A percentile compares a stretch with the other conserved stretches of the same genome.
These are phyloP conservation scores for Trachythela sp. DNA, from an alignment of 64 coral and sea anemone genomes.

Conservation along the genomic window DNA sequence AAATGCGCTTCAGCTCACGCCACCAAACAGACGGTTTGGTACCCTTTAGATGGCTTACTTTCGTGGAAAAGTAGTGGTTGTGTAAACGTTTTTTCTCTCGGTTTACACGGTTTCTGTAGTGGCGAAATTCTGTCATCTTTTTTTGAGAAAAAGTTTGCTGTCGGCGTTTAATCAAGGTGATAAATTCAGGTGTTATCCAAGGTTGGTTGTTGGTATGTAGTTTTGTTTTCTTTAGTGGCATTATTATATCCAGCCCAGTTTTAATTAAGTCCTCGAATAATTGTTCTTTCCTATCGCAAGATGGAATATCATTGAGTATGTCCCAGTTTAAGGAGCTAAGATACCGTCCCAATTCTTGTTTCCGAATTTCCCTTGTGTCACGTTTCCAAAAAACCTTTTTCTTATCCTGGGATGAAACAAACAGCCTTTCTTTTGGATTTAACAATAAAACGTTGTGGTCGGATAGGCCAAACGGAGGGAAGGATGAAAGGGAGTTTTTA, in stretches of 20 bases:
- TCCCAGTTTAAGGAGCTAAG: constrained; percentile 28
- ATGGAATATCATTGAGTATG: background rate
- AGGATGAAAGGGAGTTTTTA: background rate
- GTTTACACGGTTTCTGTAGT: constrained; percentile 42
- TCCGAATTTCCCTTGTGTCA: constrained; percentile 35
- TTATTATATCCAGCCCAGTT: constrained; percentile 25
- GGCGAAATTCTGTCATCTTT: background rate
- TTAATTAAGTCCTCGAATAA: background rate
- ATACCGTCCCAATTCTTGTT: constrained; percentile 23
- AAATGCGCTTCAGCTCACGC: constrained; percentile 28
- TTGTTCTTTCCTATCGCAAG: constrained; percentile 21
- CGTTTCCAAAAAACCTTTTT: background rate
- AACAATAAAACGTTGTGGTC: background rate
- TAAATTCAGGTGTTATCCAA: constrained; percentile 40
- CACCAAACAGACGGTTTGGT: constrained; percentile 51
- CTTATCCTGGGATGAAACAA: no score
- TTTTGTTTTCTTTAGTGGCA: background rate
- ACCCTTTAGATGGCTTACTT: constrained; percentile 31
- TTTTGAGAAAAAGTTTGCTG: constrained; percentile 7
- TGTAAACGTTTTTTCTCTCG: constrained; percentile 37
- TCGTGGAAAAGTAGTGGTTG: constrained; percentile 31
- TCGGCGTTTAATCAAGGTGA: constrained; percentile 21
- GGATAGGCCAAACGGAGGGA: background rate
- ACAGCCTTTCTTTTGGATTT: background rate
- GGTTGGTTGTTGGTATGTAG: constrained; percentile 20